Evolutionary conservation across 1,140 invertebrate genomes (phyloP).

Genomic region (Dinoponera quadriceps): DNA sequence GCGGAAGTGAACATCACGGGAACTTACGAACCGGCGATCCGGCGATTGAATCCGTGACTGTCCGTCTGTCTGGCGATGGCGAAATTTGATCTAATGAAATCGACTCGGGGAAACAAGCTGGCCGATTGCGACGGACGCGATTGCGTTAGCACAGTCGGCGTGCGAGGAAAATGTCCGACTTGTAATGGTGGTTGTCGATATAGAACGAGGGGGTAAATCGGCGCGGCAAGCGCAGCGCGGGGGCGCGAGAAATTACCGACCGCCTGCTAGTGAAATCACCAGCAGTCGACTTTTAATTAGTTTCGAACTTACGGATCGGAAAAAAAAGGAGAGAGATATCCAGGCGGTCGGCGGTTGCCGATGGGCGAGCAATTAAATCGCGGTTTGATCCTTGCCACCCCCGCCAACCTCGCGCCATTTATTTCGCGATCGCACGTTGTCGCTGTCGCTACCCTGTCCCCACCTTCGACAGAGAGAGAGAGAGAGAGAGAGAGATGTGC

Average conservation of each 20-base stretch:
- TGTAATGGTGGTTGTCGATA: conserved; percentile 21
- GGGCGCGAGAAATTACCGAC: conserved; percentile 12
- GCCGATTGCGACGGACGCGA: not conserved
- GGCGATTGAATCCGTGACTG: conserved; percentile 14
- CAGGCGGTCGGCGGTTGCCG: conserved; percentile 7
- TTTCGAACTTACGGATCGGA: conserved; percentile 36
- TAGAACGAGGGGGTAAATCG: not conserved
- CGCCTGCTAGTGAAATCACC: not conserved
- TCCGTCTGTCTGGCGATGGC: not conserved
- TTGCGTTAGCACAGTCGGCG: not conserved
- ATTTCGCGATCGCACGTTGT: conserved; percentile 33
- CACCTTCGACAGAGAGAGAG: too few species aligned
- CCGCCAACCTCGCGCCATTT: not conserved
- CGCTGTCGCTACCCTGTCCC: not conserved
- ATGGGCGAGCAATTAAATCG: conserved; percentile 54
- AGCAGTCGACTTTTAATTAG: conserved; percentile 54
- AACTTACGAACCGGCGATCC: conserved; percentile 54
- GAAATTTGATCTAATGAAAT: conserved; percentile 16
- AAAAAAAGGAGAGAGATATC: conserved; percentile 38
- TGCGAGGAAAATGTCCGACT: not conserved
- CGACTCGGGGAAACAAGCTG: conserved; percentile 3
- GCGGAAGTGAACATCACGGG: conserved; percentile 23
- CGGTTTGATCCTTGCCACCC: conserved; percentile 1
- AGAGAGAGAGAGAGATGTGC: not conserved
- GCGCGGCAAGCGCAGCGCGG: not conserved